These are phyloP conservation scores for Nematolebias whitei DNA, from an alignment of 2,113 vertebrate genomes.

Conservation along the genomic window DNA sequence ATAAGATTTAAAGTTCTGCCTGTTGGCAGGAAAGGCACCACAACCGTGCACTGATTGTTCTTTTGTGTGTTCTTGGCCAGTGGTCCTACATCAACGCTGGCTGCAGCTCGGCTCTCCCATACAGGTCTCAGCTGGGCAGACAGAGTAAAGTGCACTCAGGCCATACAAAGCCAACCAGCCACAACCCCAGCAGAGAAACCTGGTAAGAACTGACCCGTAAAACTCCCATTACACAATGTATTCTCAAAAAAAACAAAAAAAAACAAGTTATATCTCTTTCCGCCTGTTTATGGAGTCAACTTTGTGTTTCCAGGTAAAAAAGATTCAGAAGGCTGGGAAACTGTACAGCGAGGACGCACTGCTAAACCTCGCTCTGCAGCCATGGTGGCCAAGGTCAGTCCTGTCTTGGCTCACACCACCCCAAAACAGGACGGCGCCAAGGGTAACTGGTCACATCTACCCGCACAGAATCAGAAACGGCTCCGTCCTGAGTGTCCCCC, in stretches of 20 bases:
- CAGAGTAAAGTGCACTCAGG: slow-evolving; percentile 91
- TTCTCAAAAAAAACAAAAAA: background rate
- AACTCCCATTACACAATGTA: background rate
- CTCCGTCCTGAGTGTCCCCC: slow-evolving; percentile 51
- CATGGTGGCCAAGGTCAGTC: slow-evolving; percentile 80
- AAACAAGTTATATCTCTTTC: background rate
- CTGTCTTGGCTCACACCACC: slow-evolving; percentile 64
- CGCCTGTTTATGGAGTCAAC: background rate
- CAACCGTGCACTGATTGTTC: slow-evolving; percentile 12
- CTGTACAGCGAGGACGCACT: slow-evolving; percentile 93
- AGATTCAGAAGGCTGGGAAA: slow-evolving; percentile 97
- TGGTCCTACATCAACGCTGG: slow-evolving; percentile 82
- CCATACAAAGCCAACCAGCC: slow-evolving; percentile 62
- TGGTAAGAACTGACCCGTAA: slow-evolving; percentile 53
- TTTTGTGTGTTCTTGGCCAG: slow-evolving; percentile 68
- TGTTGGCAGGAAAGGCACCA: slow-evolving; percentile 6
- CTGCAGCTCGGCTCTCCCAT: slow-evolving; percentile 85
- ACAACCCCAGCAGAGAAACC: slow-evolving; percentile 77
- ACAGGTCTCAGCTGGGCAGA: slow-evolving; percentile 95
- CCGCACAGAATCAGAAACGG: slow-evolving; percentile 73
- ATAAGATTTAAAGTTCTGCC: slow-evolving; percentile 12
- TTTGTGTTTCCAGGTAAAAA: slow-evolving; percentile 80
- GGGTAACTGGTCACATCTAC: slow-evolving; percentile 71
- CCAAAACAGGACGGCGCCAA: slow-evolving; percentile 85
- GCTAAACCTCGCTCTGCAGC: slow-evolving; percentile 87